Base-by-base conservation (phyloP, 2,888 invertebrate genomes). In the Tolmerus cingulatus region DNA sequence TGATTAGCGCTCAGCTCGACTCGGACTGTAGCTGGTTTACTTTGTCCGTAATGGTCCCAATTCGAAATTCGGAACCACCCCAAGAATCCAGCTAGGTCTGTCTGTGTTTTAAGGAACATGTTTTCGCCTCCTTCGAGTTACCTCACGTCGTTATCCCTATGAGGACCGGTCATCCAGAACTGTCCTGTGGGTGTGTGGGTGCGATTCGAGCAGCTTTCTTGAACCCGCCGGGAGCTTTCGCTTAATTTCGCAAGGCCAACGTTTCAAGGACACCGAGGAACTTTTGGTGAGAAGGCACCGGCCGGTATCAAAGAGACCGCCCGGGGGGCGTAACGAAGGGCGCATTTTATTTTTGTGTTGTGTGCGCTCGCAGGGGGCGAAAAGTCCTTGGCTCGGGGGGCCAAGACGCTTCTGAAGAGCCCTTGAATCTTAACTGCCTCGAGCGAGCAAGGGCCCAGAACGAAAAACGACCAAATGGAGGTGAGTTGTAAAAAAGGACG, bases 241-340 rank as follows among this genome's bases (percentile, higher is more conserved):
- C 19, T 82, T 82, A 82, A 82, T 82, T 57, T 57, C 34, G 82
- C 82, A 82, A 82, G 82, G 82, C 82, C 82, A 82, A 57, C 57
- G 82, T 82, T 82, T 82, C 82, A 82, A 82, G 82, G 82, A 82
- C 82, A 82, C n/a, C 82, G 37, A 37, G 1, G 37, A 82, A 37
- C 66, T 82, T 27, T 23, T 27, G 66, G 27, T 23, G 23, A 27
- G 23, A 19, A 12, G 12, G 12, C 23, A 23, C 66, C 12, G 1
- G 19, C 12, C 66, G 51, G n/a, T 8, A 27, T 5, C 1, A 23
- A 27, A 66, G n/a, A 12, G 66, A 27, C 27, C 19, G 66, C 66
- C 14, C 23, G 66, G 9, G 8, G 27, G 66, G 12, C 57, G 12
- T 57, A 57, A 57, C 23, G 57, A 57, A 57, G 66, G 66, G 66